Base-by-base conservation (phyloP, 1,140 invertebrate genomes). In the Laodelphax striatellus region DNA sequence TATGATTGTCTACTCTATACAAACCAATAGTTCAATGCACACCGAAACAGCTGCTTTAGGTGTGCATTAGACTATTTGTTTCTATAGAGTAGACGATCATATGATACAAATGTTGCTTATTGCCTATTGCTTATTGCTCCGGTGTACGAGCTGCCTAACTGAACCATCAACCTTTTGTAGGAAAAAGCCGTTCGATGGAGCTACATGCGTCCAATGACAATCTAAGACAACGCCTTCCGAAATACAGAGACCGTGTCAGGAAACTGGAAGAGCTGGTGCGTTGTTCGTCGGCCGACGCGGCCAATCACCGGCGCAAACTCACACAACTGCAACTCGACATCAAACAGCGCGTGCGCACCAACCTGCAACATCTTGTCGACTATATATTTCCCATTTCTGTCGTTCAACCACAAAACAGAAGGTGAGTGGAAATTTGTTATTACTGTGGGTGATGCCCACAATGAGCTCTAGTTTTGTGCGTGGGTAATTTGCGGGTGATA, bases 341-440 rank as follows among this genome's bases (percentile, higher is more conserved):
- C 28, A 86, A 85, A 64, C 80, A 79, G 65, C 67, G 85, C 42
- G 76, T 83, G 41, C 75, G 79, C 67, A 75, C 75, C 43, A 78
- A 82, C 64, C 79, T 87, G 50, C 74, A 83, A 59, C 84, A 88
- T 69, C 76, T 90, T 13, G 80, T 82, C 46, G 76, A 84, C 64
- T 87, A 85, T 71, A 87, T 92, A 67, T 90, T 92, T 74, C 86
- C 86, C 11, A 82, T 90, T 62, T 73, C 75, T 42, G 74, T 78
- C 68, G 76, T 84, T 55, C 73, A 80, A 65, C 77, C 76, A 38
- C 71, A 38, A 11, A 38, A 70, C 55, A 72, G 69, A 68, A 75
- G 75, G 79, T 80, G 74, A 70, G 67, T 67, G 63, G 66, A 22
- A 28, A 24, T 57, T 58, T 58, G 55, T 57, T 67, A 46, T n/a